Evolutionary conservation across 2,888 invertebrate genomes (phyloP).

Genomic region (Siphlonurus alternatus): DNA sequence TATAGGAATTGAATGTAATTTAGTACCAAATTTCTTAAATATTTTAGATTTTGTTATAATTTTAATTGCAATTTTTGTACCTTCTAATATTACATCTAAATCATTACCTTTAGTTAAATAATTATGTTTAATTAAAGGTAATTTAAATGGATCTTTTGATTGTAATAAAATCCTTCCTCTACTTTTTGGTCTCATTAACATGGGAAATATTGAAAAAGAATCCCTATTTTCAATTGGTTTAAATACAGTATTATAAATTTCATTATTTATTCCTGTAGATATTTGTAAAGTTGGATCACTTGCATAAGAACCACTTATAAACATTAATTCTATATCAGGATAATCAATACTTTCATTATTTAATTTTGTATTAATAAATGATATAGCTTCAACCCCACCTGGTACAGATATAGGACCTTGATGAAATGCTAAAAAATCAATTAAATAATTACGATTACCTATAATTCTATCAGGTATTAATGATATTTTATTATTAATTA

Average conservation of each 20-base stretch:
- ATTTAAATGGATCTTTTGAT: constrained; percentile 49
- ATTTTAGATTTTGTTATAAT: constrained; percentile 15
- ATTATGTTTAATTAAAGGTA: constrained; percentile 58
- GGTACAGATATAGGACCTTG: constrained; percentile 41
- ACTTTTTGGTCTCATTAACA: constrained; percentile 55
- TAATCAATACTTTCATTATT: constrained; percentile 34
- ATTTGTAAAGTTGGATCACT: constrained; percentile 31
- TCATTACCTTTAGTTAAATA: constrained; percentile 48
- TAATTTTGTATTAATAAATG: constrained; percentile 42
- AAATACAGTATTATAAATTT: constrained; percentile 27
- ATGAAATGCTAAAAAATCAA: constrained; percentile 36
- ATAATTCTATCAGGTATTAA: not conserved
- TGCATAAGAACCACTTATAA: constrained; percentile 35
- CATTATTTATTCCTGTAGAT: constrained; percentile 32
- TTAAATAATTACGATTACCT: constrained; percentile 16
- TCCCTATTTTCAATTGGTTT: constrained; percentile 32
- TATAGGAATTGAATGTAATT: constrained; percentile 14
- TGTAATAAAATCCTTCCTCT: constrained; percentile 47
- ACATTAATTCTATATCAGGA: constrained; percentile 48
- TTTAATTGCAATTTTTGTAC: too few species aligned
- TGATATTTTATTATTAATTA: constrained; percentile 25
- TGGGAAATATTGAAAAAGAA: constrained; percentile 46
- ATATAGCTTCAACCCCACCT: constrained; percentile 48
- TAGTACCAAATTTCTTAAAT: constrained; percentile 15
- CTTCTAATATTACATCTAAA: constrained; percentile 20